Conservation (phyloP, 2,797 vertebrate species). For the Smutsia gigantea region DNA sequence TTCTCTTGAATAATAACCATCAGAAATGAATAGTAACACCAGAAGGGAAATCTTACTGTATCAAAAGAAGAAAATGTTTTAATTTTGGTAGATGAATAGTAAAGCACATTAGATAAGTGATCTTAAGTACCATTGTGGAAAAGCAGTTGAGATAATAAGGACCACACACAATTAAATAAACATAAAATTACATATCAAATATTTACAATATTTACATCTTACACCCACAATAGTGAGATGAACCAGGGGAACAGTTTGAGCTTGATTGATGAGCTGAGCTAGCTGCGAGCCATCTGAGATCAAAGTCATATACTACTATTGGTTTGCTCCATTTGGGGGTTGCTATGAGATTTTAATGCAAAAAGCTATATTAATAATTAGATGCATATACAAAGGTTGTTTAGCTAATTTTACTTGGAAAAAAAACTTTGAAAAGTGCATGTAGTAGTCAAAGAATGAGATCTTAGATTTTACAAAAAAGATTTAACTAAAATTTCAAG, state of each 20-base stretch:
- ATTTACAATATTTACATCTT: background rate
- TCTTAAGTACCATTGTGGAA: background rate
- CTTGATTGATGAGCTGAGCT: background rate
- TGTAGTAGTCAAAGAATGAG: too few relatives aligned
- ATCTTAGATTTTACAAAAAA: too few relatives aligned
- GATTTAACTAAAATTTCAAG: background rate
- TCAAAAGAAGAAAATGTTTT: background rate
- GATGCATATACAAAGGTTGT: background rate
- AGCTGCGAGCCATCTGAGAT: background rate
- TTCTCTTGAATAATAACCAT: background rate
- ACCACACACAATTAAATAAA: too few relatives aligned
- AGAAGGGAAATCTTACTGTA: background rate
- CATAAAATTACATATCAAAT: too few relatives aligned
- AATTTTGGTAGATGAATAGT: background rate
- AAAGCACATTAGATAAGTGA: background rate
- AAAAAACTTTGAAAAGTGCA: background rate
- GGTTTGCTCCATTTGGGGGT: background rate
- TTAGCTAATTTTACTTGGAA: background rate
- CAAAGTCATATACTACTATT: background rate
- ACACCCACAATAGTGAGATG: background rate
- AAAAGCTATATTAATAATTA: background rate
- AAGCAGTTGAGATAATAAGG: background rate
- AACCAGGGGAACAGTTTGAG: background rate
- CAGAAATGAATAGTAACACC: background rate
- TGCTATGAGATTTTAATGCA: background rate